Evolutionary conservation across 2,797 vertebrate genomes (phyloP).

Genomic region (Falco cherrug): DNA sequence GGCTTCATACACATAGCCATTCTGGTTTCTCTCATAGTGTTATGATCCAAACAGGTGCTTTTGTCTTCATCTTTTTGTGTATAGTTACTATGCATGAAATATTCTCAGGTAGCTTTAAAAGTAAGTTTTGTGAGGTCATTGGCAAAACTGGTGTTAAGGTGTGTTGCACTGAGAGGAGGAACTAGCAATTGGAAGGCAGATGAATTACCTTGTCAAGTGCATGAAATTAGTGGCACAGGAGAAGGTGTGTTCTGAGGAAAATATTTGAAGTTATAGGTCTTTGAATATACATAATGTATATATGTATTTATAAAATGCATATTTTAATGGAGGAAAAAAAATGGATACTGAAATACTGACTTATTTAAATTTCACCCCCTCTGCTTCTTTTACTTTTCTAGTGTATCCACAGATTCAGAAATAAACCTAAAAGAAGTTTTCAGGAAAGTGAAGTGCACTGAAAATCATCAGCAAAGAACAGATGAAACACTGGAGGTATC

Average conservation of each 20-base stretch:
- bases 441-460: not conserved
- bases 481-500: conserved; percentile 66
- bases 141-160: not conserved
- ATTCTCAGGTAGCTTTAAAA: not conserved
- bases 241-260: not conserved
- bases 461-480: conserved; percentile 36
- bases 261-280: not conserved
- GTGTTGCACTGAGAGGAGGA: not conserved
- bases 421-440: conserved; percentile 37
- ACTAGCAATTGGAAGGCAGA: not conserved
- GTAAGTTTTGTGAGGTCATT: not conserved
- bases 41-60: not conserved
- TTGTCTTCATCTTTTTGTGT: not conserved
- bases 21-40: not conserved
- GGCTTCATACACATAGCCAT: not conserved
- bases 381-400: conserved; percentile 33
- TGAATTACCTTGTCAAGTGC: not conserved
- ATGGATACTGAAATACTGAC: not conserved
- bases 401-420: conserved; percentile 27
- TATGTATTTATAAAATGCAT: not conserved
- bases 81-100: not conserved
- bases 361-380: not conserved
- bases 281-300: not conserved
- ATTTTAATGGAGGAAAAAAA: not conserved
- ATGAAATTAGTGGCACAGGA: not conserved